These are phyloP conservation scores for Meloidogyne floridensis DNA, from an alignment of 1,140 invertebrate genomes.

Conservation along the genomic window DNA sequence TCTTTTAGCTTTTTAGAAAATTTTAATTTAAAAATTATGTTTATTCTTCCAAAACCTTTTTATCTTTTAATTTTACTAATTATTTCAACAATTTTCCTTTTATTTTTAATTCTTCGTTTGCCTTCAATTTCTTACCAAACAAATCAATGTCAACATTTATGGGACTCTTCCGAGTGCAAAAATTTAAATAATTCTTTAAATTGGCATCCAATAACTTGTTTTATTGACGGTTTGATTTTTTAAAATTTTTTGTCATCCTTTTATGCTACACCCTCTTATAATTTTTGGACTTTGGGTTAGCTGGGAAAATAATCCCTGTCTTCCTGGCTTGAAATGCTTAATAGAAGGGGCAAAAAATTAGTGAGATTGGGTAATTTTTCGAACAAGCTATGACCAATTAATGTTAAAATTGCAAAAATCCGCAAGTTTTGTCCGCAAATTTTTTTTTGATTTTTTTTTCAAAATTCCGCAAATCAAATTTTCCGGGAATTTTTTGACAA, in stretches of 20 bases:
- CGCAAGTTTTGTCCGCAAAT: no score
- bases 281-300: not conserved
- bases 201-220: not conserved
- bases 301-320: no score
- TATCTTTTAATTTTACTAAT: not conserved
- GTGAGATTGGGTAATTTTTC: no score
- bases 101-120: not conserved
- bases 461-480: no score
- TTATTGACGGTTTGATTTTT: not conserved
- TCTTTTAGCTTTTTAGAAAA: no score
- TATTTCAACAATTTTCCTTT: not conserved
- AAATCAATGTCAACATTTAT: not conserved
- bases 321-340: no score
- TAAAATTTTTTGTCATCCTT: not conserved
- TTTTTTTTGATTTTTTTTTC: no score
- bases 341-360: no score
- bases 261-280: not conserved
- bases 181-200: not conserved
- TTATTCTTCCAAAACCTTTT: not conserved
- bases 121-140: slow-evolving; percentile 5
- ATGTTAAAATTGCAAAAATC: no score
- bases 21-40: not conserved
- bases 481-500: no score
- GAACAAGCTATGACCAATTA: no score
- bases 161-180: not conserved